phyloP scores from a whole-genome alignment of 2,113 vertebrate genomes.

The Balaeniceps rex region DNA sequence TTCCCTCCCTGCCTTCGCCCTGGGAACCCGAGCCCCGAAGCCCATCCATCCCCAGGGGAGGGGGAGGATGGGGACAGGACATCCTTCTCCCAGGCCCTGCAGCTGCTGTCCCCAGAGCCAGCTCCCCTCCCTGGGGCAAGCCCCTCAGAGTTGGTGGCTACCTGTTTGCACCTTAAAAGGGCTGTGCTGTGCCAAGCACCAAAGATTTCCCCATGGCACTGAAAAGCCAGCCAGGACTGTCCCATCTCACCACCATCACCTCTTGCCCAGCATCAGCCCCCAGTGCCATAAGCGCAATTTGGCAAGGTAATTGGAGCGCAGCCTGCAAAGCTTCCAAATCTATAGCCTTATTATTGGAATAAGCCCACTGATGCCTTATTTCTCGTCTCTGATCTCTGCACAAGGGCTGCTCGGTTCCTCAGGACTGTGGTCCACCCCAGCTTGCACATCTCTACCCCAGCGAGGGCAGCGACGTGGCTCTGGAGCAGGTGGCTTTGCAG shows the following conservation, averaged over 20 bases:
- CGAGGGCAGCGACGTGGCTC: rapidly evolving
- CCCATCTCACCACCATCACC: not conserved
- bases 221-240: not conserved
- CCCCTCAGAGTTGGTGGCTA: rapidly evolving
- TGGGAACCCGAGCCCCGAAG: slow-evolving; percentile 15
- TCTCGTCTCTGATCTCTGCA: not conserved
- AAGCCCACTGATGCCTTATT: not conserved
- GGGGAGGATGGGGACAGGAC: not conserved
- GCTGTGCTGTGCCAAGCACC: not conserved
- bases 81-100: not conserved
- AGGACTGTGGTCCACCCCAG: not conserved
- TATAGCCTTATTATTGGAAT: not conserved
- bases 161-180: not conserved
- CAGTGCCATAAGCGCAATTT: not conserved
- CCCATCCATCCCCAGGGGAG: slow-evolving; percentile 1
- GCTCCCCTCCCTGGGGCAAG: not conserved
- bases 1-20: slow-evolving; percentile 39
- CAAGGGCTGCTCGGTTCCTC: not conserved
- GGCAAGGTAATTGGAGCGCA: not conserved
- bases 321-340: not conserved
- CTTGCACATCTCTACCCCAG: not conserved
- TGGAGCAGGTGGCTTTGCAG: not conserved
- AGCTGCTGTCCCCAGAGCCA: not conserved
- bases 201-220: not conserved
- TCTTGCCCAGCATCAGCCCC: not conserved